Evolutionary conservation across 2,797 vertebrate species (phyloP), one percentile per base, ranked within the genome.

Genomic region (Clarias pachynema): DNA sequence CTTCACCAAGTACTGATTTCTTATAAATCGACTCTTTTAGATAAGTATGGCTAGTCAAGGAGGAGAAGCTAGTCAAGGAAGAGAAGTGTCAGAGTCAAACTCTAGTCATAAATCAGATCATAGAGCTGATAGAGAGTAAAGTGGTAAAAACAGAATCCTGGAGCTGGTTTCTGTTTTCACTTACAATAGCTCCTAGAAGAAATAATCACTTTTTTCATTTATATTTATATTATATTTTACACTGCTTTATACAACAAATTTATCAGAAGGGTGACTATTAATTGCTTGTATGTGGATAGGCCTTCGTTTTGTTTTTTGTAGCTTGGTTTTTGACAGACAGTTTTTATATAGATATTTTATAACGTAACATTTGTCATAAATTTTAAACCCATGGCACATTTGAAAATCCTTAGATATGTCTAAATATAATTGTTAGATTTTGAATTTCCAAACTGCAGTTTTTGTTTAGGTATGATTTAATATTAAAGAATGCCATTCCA

Each of bases 1-100:
- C 92, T 63, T 83, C 4, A 63, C 24, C 86, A 75, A 90, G 92
- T 95, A 92, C 85, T 92, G 93, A 95, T 96, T 95, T 95, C 95
- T 92, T 93, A 94, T 95, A 94, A 96, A 95, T 92, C 90, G 86
- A 82, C 86, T 53, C 88, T 79, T 94, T 91, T 89, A 87, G 91
- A 91, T 94, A 89, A 94, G 91, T 88, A 65, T 87, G 89, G 82
- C 87, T 93, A 94, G 6, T 40, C 34, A 37, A 37, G 34, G 34
- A 37, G 4, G 34, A 37, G 34, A 68, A 82, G 77, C 82, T 84
- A 87, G 83, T 93, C 88, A 93, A 70, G 84, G 77, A 56, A 88
- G 89, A 87, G 91, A 91, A 89, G 88, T 59, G 70, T 86, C 37
- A 88, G 78, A 72, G 78, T 56, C 84, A 63, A 9, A 68, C 87